A percentile compares a stretch with the other conserved stretches of the same genome.
phyloP scores from a whole-genome alignment of 2,797 vertebrate genomes.

The Valencia hispanica region DNA sequence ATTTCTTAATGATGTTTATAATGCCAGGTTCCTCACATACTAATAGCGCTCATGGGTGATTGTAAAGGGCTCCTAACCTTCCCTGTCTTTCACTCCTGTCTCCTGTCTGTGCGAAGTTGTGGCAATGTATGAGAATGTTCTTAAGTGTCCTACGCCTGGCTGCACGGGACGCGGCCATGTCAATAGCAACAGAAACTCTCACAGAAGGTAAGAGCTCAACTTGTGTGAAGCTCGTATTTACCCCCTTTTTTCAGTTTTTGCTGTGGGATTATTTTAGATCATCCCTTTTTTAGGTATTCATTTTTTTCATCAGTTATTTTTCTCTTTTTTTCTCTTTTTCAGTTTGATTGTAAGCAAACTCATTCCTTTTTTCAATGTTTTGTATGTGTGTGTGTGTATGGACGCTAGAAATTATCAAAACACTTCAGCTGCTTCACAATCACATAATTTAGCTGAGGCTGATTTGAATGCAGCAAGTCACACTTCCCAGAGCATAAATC shows the following conservation, averaged over 20 bases:
- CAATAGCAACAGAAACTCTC: slow-evolving; percentile 99
- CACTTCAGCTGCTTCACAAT: slow-evolving; percentile 25
- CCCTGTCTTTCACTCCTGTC: slow-evolving; percentile 89
- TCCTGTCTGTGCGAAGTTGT: slow-evolving; percentile 92
- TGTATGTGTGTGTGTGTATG: not conserved
- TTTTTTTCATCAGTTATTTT: slow-evolving; percentile 10
- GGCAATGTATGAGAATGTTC: slow-evolving; percentile 99
- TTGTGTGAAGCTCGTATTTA: slow-evolving; percentile 29
- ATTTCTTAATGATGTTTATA: slow-evolving; percentile 81
- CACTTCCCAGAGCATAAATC: slow-evolving; percentile 63
- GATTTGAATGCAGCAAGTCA: slow-evolving; percentile 59
- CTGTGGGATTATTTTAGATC: slow-evolving; percentile 35
- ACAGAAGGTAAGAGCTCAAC: slow-evolving; percentile 91
- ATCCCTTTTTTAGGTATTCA: slow-evolving; percentile 5
- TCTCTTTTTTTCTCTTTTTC: slow-evolving; percentile 5
- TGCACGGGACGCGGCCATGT: slow-evolving; percentile 99
- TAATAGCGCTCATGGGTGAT: slow-evolving; percentile 77
- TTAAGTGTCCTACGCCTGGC: slow-evolving; percentile 99
- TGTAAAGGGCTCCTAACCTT: slow-evolving; percentile 84
- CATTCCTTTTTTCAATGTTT: slow-evolving; percentile 16
- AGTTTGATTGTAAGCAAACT: slow-evolving; percentile 2
- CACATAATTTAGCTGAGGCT: slow-evolving; percentile 29
- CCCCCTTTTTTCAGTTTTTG: slow-evolving; percentile 29
- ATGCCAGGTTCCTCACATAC: slow-evolving; percentile 78
- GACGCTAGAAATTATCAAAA: slow-evolving; percentile 20